phyloP scores from a whole-genome alignment of 53 echinoderm and acorn worm species.

The Luidia sarsii region DNA sequence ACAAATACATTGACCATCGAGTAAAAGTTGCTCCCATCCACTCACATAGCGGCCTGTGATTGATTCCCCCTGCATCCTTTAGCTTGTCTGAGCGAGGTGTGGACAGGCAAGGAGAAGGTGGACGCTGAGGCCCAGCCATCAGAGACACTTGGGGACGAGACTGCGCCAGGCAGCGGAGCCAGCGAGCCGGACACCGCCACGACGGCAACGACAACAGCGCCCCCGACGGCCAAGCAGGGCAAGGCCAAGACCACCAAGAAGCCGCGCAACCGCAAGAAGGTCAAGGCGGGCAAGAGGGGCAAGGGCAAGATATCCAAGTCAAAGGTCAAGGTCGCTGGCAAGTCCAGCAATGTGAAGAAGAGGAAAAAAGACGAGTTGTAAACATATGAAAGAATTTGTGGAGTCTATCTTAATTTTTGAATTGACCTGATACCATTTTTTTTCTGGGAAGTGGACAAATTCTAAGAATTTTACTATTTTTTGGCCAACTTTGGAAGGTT shows the following conservation, averaged over 20 bases:
- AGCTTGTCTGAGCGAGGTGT: constrained; percentile 82
- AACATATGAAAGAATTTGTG: background rate
- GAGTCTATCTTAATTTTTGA: background rate
- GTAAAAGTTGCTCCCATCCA: no score
- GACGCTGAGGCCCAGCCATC: constrained; percentile 43
- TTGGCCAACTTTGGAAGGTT: no score
- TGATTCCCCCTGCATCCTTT: background rate
- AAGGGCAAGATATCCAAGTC: constrained; percentile 36
- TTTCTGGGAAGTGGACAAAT: no score
- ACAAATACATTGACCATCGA: no score
- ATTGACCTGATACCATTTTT: no score
- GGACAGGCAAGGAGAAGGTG: constrained; percentile 89
- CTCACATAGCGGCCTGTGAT: no score
- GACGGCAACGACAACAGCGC: background rate
- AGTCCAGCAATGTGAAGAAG: constrained; percentile 19
- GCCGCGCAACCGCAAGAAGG: constrained; percentile 39
- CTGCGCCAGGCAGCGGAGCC: constrained; percentile 44
- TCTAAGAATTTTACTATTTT: no score
- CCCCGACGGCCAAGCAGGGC: background rate
- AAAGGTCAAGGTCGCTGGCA: constrained; percentile 11
- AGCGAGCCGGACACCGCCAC: constrained; percentile 21
- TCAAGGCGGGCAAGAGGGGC: constrained; percentile 42
- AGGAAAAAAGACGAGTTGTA: constrained; percentile 31
- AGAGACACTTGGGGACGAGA: no score
- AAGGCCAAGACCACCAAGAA: constrained; percentile 35